Base-by-base conservation (phyloP, 2,888 invertebrate genomes). In the Eulithis testata region DNA sequence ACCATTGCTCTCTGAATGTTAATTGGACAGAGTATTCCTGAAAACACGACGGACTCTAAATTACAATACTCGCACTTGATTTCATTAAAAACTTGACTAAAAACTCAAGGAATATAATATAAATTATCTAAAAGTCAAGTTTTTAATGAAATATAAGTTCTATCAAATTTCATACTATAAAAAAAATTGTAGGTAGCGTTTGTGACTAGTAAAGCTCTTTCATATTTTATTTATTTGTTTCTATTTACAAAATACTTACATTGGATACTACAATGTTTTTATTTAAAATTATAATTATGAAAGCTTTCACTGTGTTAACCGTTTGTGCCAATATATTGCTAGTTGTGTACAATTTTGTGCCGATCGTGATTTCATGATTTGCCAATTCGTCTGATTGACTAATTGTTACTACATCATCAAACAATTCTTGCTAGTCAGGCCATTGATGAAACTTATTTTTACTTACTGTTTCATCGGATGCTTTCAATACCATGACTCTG, bases 1-100 rank as follows among this genome's bases (percentile, higher is more conserved):
- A 93, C 99, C 99, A 99, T 93, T 99, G 98, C 89, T 99, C 98
- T 88, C 99, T 96, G 94, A 99, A 98, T 77, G 99, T 99, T 85
- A 99, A 94, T 94, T 99, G 99, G 81, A 98, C 98, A 86, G 98
- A 98, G 95, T 99, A 99, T 95, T 99, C 99, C 98, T 98, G 95
- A 80, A 95, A 95, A 87, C 74, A 77, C 69, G 66, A 60, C 37
- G 65, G 43, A 37, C 62, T 58, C 12, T 60, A 11, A 63, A 59
- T 65, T 58, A 61, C 40, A 21, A 47, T 49, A 11, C 50, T 12
- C 43, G n/a, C 6, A 12, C 0, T 53, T 71, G 74, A 71, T 74
- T 74, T 9, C 60, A 68, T 68, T 69, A 65, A 71, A 82, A 82
- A 78, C 56, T 60, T 64, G 65, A 69, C 59, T 40, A 31, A 61